Conservation (phyloP, 1,140 invertebrate species). For the Nylanderia fulva region DNA sequence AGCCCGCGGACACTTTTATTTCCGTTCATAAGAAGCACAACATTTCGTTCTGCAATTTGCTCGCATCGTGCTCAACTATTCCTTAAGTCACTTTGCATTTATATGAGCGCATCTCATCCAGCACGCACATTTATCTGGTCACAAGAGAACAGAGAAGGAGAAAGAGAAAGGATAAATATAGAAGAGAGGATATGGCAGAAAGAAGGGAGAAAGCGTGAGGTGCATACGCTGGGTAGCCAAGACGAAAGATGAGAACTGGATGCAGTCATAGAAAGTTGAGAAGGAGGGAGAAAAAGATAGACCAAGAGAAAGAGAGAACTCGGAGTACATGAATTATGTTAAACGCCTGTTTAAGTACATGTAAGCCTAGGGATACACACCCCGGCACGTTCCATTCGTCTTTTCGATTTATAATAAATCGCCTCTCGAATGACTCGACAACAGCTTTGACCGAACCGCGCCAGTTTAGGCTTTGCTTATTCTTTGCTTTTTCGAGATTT, state of each 20-base stretch:
- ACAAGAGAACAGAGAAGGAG: neutral
- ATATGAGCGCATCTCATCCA: slow-evolving; percentile 68
- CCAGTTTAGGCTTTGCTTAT: slow-evolving; percentile 43
- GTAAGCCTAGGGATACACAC: slow-evolving; percentile 81
- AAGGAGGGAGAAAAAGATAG: too few relatives aligned
- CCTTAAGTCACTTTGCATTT: slow-evolving; percentile 77
- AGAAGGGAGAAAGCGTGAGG: neutral
- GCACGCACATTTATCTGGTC: slow-evolving; percentile 36
- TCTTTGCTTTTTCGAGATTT: slow-evolving; percentile 35
- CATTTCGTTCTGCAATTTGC: slow-evolving; percentile 66
- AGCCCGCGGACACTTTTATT: slow-evolving; percentile 29
- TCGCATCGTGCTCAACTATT: slow-evolving; percentile 54
- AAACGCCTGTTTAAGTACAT: slow-evolving; percentile 85
- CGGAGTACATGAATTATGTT: slow-evolving; percentile 84
- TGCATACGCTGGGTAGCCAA: neutral
- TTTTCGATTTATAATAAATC: slow-evolving; percentile 84
- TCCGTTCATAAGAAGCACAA: slow-evolving; percentile 14
- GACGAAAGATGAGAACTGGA: slow-evolving; percentile 17
- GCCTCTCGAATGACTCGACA: slow-evolving; percentile 77
- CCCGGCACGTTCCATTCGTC: slow-evolving; percentile 80
- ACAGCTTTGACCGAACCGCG: slow-evolving; percentile 43
- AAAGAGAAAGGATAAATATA: slow-evolving; percentile 29
- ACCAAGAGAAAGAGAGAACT: neutral
- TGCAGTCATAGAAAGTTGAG: slow-evolving; percentile 42
- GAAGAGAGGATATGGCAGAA: slow-evolving; percentile 19